Evolutionary conservation across 92 coral and sea anemone species (phyloP).

Genomic region (Porites rus): DNA sequence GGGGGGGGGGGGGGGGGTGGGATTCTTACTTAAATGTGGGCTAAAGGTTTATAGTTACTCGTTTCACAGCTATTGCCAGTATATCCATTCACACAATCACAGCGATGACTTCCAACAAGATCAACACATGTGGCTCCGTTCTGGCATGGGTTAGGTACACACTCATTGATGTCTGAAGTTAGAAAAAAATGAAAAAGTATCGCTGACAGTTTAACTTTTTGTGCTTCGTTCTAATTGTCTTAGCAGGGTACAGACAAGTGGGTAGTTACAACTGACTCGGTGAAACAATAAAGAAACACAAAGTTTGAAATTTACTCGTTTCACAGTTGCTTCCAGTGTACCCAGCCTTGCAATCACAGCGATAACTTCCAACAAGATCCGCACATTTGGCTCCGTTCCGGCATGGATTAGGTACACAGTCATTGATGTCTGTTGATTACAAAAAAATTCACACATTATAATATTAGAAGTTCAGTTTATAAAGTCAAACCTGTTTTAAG

Average conservation of each 20-base stretch:
- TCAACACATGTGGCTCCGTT: slow-evolving; percentile 59
- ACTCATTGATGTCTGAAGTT: neutral
- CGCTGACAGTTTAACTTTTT: no score
- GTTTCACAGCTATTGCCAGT: neutral
- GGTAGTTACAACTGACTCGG: no score
- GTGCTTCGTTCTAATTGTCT: no score
- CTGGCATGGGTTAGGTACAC: slow-evolving; percentile 14
- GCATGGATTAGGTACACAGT: slow-evolving; percentile 55
- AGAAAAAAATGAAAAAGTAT: no score
- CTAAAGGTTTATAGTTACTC: neutral
- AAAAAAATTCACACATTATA: no score
- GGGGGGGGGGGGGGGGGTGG: no score
- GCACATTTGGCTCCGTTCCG: slow-evolving; percentile 19
- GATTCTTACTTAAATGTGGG: no score
- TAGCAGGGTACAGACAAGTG: no score
- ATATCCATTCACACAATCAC: neutral
- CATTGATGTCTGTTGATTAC: neutral
- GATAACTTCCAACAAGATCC: slow-evolving; percentile 49
- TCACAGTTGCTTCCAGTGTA: slow-evolving; percentile 41
- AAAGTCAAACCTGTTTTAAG: no score
- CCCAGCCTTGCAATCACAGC: slow-evolving; percentile 70
- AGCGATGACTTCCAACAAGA: slow-evolving; percentile 52
- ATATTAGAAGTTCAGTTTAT: no score
- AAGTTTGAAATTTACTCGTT: neutral
- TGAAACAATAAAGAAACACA: no score